Percentiles rank a stretch among this genome's conserved stretches.
Conservation (phyloP, 2,113 vertebrate genomes). For the Nothobranchius furzeri region DNA sequence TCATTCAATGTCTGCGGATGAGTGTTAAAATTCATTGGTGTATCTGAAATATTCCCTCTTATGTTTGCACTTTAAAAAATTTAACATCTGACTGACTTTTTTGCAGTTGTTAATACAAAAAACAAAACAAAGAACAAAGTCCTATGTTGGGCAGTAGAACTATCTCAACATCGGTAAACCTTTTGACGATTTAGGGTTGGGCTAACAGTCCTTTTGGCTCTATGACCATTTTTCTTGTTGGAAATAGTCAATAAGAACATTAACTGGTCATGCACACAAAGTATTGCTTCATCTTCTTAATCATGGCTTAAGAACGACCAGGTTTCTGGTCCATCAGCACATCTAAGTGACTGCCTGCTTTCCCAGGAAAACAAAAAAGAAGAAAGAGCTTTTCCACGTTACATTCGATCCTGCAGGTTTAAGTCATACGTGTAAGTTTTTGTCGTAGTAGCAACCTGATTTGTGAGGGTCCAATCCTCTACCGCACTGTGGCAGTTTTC, state of each 20-base stretch:
- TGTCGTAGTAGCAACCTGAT: conserved; percentile 17
- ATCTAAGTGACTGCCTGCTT: conserved; percentile 23
- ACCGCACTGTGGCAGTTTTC: conserved; percentile 11
- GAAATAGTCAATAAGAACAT: conserved; percentile 21
- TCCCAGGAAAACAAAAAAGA: not conserved
- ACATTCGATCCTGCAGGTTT: conserved; percentile 35
- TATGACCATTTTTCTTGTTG: conserved; percentile 16
- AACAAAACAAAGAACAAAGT: conserved; percentile 20
- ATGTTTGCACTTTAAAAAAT: conserved; percentile 14
- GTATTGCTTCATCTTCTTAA: conserved; percentile 72
- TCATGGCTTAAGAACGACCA: conserved; percentile 64
- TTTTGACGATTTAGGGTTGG: conserved; percentile 53
- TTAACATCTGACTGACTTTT: conserved; percentile 12
- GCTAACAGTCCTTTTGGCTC: conserved; percentile 42
- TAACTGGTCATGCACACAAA: conserved; percentile 57
- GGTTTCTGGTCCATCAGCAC: conserved; percentile 42
- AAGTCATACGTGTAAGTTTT: conserved; percentile 13
- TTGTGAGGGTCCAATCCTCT: conserved; percentile 25
- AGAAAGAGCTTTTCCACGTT: conserved; percentile 5
- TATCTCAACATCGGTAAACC: conserved; percentile 54
- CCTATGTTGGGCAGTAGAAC: conserved; percentile 29
- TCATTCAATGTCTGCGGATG: not conserved
- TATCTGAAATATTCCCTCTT: conserved; percentile 3
- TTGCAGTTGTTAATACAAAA: conserved; percentile 26
- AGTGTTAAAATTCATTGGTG: conserved; percentile 1